These are phyloP conservation scores for Drosophila vallismaia DNA, from an alignment of 2,888 invertebrate species.

Conservation along the genomic window DNA sequence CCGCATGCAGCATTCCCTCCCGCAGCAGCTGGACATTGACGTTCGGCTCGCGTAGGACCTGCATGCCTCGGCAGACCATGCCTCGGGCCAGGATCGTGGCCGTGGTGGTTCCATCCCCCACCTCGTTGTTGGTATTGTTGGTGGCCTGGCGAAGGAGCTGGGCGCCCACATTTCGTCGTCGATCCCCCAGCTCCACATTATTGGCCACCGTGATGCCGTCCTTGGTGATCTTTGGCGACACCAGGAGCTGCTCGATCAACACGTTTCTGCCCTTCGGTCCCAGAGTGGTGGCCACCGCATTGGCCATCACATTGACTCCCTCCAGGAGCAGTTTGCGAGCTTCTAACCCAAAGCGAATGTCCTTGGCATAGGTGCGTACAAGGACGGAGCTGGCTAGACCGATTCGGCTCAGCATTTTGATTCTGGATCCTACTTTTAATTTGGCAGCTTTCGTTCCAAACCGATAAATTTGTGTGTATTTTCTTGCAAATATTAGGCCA, in stretches of 20 bases:
- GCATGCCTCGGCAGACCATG: conserved; percentile 99
- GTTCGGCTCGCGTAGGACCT: conserved; percentile 96
- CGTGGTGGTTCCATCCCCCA: conserved; percentile 99
- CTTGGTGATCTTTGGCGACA: conserved; percentile 99
- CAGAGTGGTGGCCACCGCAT: conserved; percentile 99
- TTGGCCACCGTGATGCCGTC: conserved; percentile 99
- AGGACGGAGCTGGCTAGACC: not conserved
- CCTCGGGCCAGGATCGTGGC: conserved; percentile 98
- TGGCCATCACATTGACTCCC: conserved; percentile 97
- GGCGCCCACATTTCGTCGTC: conserved; percentile 99
- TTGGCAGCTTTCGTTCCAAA: conserved; percentile 5
- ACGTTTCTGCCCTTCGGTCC: conserved; percentile 99
- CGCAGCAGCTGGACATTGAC: conserved; percentile 96
- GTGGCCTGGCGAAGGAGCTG: conserved; percentile 99
- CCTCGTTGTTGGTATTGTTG: conserved; percentile 99
- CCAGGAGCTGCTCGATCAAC: conserved; percentile 99
- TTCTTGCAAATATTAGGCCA: not conserved
- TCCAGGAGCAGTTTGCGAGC: conserved; percentile 98
- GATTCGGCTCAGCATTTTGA: conserved; percentile 11
- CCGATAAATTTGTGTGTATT: not conserved
- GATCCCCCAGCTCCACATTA: conserved; percentile 98
- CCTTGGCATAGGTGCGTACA: conserved; percentile 92
- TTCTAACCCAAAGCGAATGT: conserved; percentile 98
- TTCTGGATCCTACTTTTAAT: conserved; percentile 10
- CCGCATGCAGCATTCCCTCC: conserved; percentile 96